These are phyloP conservation scores for Platerodrilus igneus DNA, from an alignment of 2,888 invertebrate species.

Conservation along the genomic window DNA sequence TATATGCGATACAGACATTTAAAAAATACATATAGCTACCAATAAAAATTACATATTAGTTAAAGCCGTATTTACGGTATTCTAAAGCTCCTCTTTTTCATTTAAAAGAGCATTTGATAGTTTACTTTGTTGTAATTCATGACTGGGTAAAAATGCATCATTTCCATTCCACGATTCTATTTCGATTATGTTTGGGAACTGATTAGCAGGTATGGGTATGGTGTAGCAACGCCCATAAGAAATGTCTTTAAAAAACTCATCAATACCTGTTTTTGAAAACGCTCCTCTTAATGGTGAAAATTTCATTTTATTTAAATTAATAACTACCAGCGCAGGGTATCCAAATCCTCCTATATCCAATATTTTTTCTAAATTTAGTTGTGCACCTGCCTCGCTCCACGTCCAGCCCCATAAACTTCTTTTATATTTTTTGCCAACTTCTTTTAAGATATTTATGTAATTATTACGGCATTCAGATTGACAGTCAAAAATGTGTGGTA, in stretches of 20 bases:
- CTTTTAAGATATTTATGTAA: slow-evolving; percentile 70
- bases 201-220: neutral
- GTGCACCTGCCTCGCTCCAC: slow-evolving; percentile 85
- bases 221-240: slow-evolving; percentile 1
- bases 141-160: slow-evolving; percentile 2
- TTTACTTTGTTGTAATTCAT: no score
- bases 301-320: slow-evolving; percentile 90
- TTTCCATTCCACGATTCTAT: slow-evolving; percentile 10
- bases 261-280: slow-evolving; percentile 85
- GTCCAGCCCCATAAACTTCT: slow-evolving; percentile 95
- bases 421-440: slow-evolving; percentile 86
- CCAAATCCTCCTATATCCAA: slow-evolving; percentile 92
- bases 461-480: slow-evolving; percentile 85
- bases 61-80: no score
- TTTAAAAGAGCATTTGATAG: no score
- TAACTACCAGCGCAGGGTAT: slow-evolving; percentile 93
- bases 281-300: slow-evolving; percentile 84
- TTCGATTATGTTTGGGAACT: slow-evolving; percentile 4
- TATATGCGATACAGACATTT: no score
- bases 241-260: slow-evolving; percentile 69
- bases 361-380: slow-evolving; percentile 73
- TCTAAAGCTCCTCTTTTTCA: no score
- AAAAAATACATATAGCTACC: no score
- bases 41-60: no score
- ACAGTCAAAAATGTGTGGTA: slow-evolving; percentile 96